These are phyloP conservation scores for Dolichallabes microphthalmus DNA, from an alignment of 2,113 vertebrate species.

Conservation along the genomic window DNA sequence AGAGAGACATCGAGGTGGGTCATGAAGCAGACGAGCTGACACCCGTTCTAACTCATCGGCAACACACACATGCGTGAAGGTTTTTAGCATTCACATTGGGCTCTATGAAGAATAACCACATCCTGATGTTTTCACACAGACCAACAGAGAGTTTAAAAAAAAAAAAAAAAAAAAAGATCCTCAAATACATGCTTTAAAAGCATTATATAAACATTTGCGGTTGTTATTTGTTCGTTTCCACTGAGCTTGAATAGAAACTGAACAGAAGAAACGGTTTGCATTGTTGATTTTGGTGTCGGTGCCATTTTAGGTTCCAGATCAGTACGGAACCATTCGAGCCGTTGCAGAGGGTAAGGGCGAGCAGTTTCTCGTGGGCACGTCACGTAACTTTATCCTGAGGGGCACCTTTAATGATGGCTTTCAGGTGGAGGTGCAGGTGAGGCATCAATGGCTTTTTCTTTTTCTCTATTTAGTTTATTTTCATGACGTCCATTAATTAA, in stretches of 20 bases:
- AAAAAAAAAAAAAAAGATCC: not conserved
- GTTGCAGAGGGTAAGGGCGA: slow-evolving; percentile 92
- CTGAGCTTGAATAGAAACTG: not conserved
- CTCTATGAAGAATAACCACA: not conserved
- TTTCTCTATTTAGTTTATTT: not conserved
- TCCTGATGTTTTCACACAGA: not conserved
- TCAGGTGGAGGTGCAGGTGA: slow-evolving; percentile 91
- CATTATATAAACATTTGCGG: not conserved
- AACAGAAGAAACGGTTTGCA: too few species aligned
- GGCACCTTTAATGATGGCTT: slow-evolving; percentile 95
- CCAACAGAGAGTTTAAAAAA: not conserved
- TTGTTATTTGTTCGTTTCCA: not conserved
- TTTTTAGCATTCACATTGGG: not conserved
- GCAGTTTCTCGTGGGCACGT: slow-evolving; percentile 92
- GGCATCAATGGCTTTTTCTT: not conserved
- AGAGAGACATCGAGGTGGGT: slow-evolving; percentile 93
- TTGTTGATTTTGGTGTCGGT: not conserved
- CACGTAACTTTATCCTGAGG: slow-evolving; percentile 91
- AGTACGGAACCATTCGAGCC: slow-evolving; percentile 91
- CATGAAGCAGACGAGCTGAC: not conserved
- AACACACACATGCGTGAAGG: not conserved
- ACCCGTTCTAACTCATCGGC: not conserved
- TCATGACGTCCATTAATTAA: not conserved
- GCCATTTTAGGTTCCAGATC: slow-evolving; percentile 85
- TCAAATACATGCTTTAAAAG: not conserved